Percentiles rank a stretch among this genome's conserved stretches.
These are phyloP conservation scores for Periplaneta americana DNA, from an alignment of 1,140 invertebrate species.

Conservation along the genomic window DNA sequence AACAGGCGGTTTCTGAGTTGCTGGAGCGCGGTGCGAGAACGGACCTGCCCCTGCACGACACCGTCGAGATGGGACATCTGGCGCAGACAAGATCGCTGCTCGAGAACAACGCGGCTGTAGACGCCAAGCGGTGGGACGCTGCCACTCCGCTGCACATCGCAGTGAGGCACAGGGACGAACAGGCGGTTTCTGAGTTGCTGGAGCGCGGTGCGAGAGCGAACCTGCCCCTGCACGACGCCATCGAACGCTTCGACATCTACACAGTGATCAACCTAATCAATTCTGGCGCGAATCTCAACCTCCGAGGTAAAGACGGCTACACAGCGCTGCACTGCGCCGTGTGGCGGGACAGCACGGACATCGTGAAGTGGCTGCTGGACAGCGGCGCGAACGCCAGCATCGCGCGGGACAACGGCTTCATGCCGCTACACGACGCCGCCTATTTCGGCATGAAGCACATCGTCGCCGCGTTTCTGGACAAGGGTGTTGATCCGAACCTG, in stretches of 20 bases:
- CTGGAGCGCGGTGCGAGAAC: not conserved
- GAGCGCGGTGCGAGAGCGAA: not conserved
- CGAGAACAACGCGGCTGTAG: not conserved
- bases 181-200: not conserved
- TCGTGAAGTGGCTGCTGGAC: not conserved
- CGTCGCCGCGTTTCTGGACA: constrained; percentile 59
- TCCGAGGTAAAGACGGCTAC: not conserved
- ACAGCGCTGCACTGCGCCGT: not conserved
- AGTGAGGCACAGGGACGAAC: not conserved
- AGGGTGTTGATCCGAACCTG: no score
- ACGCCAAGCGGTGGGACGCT: not conserved
- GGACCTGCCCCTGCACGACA: no score
- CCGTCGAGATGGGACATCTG: no score
- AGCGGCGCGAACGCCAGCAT: not conserved
- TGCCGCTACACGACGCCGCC: constrained; percentile 68
- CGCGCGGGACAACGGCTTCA: constrained; percentile 39
- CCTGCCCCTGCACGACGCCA: not conserved
- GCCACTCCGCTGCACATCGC: not conserved
- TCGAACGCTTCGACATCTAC: not conserved
- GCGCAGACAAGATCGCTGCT: no score
- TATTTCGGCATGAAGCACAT: constrained; percentile 60
- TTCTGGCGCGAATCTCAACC: not conserved
- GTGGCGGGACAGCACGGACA: not conserved
- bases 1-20: not conserved
- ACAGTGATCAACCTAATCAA: not conserved